A percentile compares a stretch with the other conserved stretches of the same genome.
phyloP scores from a whole-genome alignment of 2,113 vertebrate genomes.

The Corvus cornix region DNA sequence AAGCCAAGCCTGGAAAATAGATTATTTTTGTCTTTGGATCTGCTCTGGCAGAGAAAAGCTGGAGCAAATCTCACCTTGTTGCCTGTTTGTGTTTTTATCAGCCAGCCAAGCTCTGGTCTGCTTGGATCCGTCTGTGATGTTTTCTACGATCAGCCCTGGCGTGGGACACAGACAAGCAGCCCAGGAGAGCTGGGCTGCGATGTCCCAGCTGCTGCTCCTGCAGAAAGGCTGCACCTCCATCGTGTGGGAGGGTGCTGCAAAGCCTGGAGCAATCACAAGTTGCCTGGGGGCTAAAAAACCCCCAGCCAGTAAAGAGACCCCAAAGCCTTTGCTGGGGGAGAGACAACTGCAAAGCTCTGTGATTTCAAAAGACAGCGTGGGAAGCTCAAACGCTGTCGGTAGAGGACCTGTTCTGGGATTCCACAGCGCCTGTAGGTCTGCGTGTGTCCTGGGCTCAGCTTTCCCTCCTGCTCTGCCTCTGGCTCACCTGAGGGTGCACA shows the following conservation, averaged over 20 bases:
- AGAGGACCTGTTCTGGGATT: not conserved
- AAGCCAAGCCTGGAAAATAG: not conserved
- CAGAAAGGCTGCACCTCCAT: not conserved
- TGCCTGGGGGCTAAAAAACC: not conserved
- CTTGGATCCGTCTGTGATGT: fast-evolving
- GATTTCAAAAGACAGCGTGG: not conserved
- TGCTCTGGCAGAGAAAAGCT: not conserved
- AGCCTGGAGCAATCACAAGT: not conserved
- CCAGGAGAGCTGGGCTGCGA: not conserved
- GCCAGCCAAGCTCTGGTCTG: not conserved
- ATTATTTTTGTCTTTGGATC: not conserved
- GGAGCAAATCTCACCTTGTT: not conserved
- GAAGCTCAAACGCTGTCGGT: not conserved
- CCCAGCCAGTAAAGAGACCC: not conserved
- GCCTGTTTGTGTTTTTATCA: not conserved
- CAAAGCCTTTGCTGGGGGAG: not conserved
- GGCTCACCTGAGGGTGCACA: not conserved
- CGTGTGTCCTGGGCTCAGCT: fast-evolving
- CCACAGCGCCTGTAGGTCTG: not conserved
- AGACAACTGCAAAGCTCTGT: not conserved
- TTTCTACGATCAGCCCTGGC: not conserved
- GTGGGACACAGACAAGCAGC: not conserved
- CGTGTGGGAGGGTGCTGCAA: not conserved
- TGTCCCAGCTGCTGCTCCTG: not conserved
- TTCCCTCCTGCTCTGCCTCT: not conserved